Evolutionary conservation across 2,113 vertebrate genomes (phyloP).

Genomic region (Bubo scandiacus): DNA sequence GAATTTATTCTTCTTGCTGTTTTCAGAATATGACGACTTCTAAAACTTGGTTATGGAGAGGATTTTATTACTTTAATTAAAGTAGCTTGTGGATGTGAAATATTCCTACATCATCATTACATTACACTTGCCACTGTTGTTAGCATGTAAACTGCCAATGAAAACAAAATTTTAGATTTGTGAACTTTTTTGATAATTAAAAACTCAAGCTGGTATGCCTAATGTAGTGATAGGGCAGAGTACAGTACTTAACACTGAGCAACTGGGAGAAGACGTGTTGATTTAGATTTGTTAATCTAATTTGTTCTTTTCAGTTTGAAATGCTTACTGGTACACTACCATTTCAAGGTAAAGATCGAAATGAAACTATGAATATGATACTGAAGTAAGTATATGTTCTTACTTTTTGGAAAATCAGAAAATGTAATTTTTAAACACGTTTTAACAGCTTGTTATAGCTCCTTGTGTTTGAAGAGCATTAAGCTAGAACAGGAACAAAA

Average conservation of each 20-base stretch:
- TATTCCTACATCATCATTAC: background rate
- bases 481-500: background rate
- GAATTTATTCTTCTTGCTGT: background rate
- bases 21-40: background rate
- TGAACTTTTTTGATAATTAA: background rate
- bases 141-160: background rate
- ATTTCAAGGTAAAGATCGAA: conserved; percentile 97
- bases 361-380: conserved; percentile 99
- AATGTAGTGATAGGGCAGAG: background rate
- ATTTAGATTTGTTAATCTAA: background rate
- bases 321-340: conserved; percentile 96
- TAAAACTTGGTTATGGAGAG: background rate
- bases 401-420: background rate
- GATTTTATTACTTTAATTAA: background rate
- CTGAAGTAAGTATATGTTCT: conserved; percentile 89
- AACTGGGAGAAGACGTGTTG: background rate
- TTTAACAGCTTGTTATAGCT: background rate
- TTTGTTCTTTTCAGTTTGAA: conserved; percentile 86
- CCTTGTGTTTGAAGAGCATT: background rate
- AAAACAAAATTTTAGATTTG: background rate
- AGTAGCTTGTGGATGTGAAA: background rate
- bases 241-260: background rate
- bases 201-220: background rate
- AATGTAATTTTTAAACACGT: background rate
- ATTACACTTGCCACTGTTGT: background rate